Percentiles rank a stretch among this genome's conserved stretches.
Conservation (phyloP, 1,140 invertebrate species). For the Procambarus virginalis region DNA sequence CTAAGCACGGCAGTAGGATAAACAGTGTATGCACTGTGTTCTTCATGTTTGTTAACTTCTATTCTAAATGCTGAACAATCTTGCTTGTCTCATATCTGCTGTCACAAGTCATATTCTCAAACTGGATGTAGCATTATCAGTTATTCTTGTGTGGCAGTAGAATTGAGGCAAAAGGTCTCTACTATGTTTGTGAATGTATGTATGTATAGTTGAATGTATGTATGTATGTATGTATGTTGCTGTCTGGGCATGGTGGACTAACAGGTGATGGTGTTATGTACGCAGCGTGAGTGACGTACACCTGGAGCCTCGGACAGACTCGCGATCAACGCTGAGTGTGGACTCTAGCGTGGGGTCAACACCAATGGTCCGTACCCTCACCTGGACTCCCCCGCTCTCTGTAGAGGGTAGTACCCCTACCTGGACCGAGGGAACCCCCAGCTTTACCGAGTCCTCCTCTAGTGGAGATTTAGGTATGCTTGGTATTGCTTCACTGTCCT, state of each 20-base stretch:
- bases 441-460: slow-evolving; percentile 96
- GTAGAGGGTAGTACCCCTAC: slow-evolving; percentile 93
- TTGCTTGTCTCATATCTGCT: slow-evolving; percentile 30
- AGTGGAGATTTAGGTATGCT: slow-evolving; percentile 88
- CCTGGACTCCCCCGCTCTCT: slow-evolving; percentile 90
- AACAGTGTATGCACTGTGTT: slow-evolving; percentile 11
- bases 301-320: slow-evolving; percentile 79
- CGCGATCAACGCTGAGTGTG: slow-evolving; percentile 81
- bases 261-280: slow-evolving; percentile 65
- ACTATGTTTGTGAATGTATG: slow-evolving; percentile 29
- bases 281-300: slow-evolving; percentile 78
- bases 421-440: slow-evolving; percentile 97
- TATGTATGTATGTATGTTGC: slow-evolving; percentile 34
- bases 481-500: slow-evolving; percentile 21
- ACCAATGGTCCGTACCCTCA: slow-evolving; percentile 78
- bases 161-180: background rate
- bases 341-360: slow-evolving; percentile 77
- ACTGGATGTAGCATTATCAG: background rate
- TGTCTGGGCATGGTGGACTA: slow-evolving; percentile 58
- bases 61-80: slow-evolving; percentile 27
- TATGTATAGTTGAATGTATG: slow-evolving; percentile 34
- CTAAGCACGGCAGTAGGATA: slow-evolving; percentile 13
- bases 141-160: slow-evolving; percentile 4
- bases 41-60: slow-evolving; percentile 17
- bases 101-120: slow-evolving; percentile 19